These are phyloP conservation scores for Notodonta dromedarius DNA, from an alignment of 2,888 invertebrate species.

Conservation along the genomic window DNA sequence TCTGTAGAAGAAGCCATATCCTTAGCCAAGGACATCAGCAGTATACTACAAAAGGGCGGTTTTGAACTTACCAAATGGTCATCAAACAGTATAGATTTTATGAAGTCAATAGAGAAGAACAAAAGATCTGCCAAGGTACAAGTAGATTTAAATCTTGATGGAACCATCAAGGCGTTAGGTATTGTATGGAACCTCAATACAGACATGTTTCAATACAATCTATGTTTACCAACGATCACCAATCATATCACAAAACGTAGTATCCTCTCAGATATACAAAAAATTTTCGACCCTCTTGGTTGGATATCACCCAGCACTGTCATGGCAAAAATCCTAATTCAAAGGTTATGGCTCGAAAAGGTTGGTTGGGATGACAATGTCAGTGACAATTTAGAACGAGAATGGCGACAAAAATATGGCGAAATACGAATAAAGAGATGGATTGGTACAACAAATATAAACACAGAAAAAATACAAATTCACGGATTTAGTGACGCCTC, in stretches of 20 bases:
- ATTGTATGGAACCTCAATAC: constrained; percentile 27
- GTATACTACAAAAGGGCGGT: background rate
- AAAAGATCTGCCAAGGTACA: constrained; percentile 13
- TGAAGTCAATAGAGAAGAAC: constrained; percentile 7
- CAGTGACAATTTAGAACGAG: constrained; percentile 9
- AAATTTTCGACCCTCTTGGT: constrained; percentile 26
- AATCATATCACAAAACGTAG: constrained; percentile 15
- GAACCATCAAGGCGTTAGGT: constrained; percentile 28
- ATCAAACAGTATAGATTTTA: constrained; percentile 5
- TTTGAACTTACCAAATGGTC: constrained; percentile 11
- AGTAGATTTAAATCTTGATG: constrained; percentile 19
- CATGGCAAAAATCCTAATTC: constrained; percentile 25
- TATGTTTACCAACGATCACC: constrained; percentile 13
- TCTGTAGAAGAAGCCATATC: constrained; percentile 2
- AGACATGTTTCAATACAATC: constrained; percentile 31
- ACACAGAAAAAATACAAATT: constrained; percentile 1
- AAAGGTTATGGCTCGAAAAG: constrained; percentile 21
- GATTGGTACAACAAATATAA: constrained; percentile 1
- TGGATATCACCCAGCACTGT: constrained; percentile 19
- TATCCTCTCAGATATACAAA: constrained; percentile 20
- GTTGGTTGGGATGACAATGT: constrained; percentile 23
- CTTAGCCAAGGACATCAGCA: background rate
- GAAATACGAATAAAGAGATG: constrained; percentile 9
- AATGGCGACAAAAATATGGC: background rate
- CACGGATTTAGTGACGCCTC: constrained; percentile 15